phyloP scores from a whole-genome alignment of 1,140 invertebrate genomes.

The Mercenaria mercenaria region DNA sequence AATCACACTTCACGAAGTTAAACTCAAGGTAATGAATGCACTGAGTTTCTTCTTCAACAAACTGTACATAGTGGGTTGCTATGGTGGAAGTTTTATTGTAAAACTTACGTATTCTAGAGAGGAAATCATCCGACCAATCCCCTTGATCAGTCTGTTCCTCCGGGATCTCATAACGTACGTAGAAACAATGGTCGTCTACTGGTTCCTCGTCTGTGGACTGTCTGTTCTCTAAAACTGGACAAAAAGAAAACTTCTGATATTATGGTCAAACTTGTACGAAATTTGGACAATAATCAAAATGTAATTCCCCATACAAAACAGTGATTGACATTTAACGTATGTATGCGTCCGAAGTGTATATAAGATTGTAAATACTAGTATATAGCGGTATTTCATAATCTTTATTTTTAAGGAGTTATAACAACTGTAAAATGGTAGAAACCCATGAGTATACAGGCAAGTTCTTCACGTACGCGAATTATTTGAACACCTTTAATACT shows the following conservation, averaged over 20 bases:
- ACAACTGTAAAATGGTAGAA: too few species aligned
- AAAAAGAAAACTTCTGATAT: background rate
- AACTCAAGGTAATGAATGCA: too few species aligned
- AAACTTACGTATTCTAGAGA: conserved; percentile 81
- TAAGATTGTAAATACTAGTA: too few species aligned
- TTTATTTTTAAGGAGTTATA: too few species aligned
- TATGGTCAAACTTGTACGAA: background rate
- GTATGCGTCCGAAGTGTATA: background rate
- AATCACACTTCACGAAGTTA: too few species aligned
- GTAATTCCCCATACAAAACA: background rate
- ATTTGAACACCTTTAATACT: too few species aligned
- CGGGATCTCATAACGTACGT: conserved; percentile 72
- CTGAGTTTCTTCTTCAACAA: too few species aligned
- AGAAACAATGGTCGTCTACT: conserved; percentile 79
- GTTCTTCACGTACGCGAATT: too few species aligned
- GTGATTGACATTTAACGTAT: background rate
- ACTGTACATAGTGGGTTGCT: too few species aligned
- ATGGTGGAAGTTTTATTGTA: too few species aligned
- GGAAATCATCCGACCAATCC: conserved; percentile 67
- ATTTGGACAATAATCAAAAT: background rate
- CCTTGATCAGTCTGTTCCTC: conserved; percentile 40
- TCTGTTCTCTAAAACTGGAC: conserved; percentile 75
- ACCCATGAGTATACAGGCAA: too few species aligned
- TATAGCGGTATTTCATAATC: too few species aligned
- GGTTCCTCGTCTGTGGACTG: conserved; percentile 33